Evolutionary conservation across 2,113 vertebrate genomes (phyloP).

Genomic region (Bubalus kerabau): DNA sequence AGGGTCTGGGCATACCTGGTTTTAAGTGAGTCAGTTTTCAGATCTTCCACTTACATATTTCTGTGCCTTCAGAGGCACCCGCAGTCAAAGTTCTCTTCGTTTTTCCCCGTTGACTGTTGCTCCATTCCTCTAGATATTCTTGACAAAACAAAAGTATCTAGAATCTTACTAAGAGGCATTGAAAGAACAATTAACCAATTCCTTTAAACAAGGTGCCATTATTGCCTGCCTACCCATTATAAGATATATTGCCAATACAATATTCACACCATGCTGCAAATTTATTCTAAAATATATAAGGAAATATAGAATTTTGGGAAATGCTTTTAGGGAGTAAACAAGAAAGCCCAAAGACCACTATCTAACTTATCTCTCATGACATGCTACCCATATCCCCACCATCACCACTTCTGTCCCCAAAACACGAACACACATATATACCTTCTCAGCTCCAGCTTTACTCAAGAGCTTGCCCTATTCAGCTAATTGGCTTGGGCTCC

Average conservation of each 20-base stretch:
- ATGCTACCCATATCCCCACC: neutral
- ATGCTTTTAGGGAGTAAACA: neutral
- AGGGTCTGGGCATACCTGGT: neutral
- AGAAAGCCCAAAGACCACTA: neutral
- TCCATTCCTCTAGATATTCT: neutral
- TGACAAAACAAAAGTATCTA: neutral
- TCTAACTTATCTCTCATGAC: neutral
- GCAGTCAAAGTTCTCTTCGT: neutral
- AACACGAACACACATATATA: neutral
- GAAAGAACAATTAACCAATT: neutral
- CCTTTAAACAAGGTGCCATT: neutral
- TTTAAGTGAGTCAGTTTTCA: neutral
- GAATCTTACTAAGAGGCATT: neutral
- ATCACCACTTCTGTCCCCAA: neutral
- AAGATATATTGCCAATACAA: neutral
- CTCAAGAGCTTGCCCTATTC: neutral
- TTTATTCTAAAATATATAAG: neutral
- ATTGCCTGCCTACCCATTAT: neutral
- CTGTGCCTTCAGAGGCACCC: neutral
- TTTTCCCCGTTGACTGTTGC: neutral
- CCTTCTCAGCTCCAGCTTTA: neutral
- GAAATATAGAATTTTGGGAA: neutral
- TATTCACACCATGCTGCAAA: neutral
- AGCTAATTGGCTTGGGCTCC: neutral
- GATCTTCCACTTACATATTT: neutral